Evolutionary conservation across 2,888 invertebrate genomes (phyloP), one percentile per base, ranked within the genome.

Genomic region (Yponomeuta evonymella): DNA sequence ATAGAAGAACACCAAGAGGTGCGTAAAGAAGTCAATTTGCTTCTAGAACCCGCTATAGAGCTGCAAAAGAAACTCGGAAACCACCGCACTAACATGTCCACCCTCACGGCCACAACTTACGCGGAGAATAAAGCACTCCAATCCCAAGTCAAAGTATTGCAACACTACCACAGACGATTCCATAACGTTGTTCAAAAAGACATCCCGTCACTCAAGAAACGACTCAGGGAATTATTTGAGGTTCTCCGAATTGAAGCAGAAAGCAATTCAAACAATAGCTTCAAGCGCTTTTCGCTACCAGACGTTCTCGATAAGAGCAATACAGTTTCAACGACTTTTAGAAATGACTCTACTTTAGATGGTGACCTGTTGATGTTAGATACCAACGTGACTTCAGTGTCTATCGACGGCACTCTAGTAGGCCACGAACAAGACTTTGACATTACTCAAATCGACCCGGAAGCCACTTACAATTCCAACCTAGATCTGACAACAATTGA

Each of bases 331-430:
- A 58, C 51, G 15, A 82, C 78, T 74, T 81, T 83, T 48, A 88
- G 83, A 79, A 89, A 88, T 73, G 91, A 91, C 73, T 90, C 90
- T 33, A 86, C 83, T 12, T 79, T 89, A 71, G 91, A 91, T 74
- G 84, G 86, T 8, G 91, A 92, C 76, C 78, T 90, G 10, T 79
- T 91, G 71, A 91, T 92, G 91, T 78, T 92, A 72, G 91, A 92
- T 72, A 89, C 90, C 43, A 91, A 91, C 76, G 72, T 88, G n/a
- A 89, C 88, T 2, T 73, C 89, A 68, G 33, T 67, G 10, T 80
- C 78, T 58, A 81, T 81, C 43, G 86, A 90, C 75, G 88, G 84
- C 72, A 90, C 90, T 70, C 75, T 89, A 48, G 75, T 81, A 51
- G 83, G 81, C 8, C 81, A 81, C 74, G 88, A 90, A 73, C 87